These are phyloP conservation scores for Microctonus brassicae DNA, from an alignment of 2,888 invertebrate genomes.

Conservation along the genomic window DNA sequence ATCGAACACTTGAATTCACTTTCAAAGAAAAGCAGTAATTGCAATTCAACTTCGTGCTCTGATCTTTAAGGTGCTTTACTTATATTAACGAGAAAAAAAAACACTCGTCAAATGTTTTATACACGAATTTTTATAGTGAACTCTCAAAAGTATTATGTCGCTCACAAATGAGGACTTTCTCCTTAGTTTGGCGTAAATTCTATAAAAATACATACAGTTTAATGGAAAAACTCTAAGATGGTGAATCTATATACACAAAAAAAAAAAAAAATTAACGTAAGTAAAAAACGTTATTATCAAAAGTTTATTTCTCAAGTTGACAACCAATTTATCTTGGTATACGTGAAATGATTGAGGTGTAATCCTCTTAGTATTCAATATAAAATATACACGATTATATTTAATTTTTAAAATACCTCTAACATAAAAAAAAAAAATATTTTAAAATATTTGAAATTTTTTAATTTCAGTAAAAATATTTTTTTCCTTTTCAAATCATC, in stretches of 20 bases:
- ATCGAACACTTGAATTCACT: background rate
- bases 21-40: background rate
- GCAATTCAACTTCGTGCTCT: background rate
- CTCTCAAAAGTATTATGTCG: background rate
- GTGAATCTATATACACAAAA: slow-evolving; percentile 1
- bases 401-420: slow-evolving; percentile 3
- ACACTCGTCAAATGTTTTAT: background rate
- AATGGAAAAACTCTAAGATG: slow-evolving; percentile 10
- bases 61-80: background rate
- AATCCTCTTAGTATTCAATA: slow-evolving; percentile 33
- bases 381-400: slow-evolving; percentile 23
- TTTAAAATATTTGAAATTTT: background rate
- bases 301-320: slow-evolving; percentile 19
- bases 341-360: background rate
- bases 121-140: background rate
- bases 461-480: background rate
- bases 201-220: background rate
- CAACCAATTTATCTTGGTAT: slow-evolving; percentile 33
- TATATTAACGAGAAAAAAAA: background rate
- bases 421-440: too few relatives aligned
- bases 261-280: background rate
- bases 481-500: background rate
- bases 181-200: background rate
- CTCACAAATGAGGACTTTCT: background rate
- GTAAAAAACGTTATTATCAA: slow-evolving; percentile 17